Evolutionary conservation across 53 echinoderm and acorn worm genomes (phyloP).

Genomic region (Hippasteria phrygiana): DNA sequence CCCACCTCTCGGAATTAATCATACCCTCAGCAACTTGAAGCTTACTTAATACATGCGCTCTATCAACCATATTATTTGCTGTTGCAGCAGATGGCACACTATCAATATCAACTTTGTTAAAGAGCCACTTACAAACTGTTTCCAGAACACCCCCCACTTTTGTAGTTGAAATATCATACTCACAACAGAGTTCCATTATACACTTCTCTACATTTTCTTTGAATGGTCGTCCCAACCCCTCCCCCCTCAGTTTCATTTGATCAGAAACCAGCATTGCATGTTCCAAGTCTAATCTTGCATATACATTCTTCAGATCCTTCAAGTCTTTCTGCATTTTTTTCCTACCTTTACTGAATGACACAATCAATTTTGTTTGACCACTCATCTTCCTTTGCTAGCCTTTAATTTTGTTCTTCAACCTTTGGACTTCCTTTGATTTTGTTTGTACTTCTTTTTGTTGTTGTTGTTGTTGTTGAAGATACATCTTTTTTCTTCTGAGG

Average conservation of each 20-base stretch:
- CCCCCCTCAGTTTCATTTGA: conserved; percentile 12
- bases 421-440: conserved; percentile 13
- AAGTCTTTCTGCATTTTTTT: neutral
- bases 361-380: conserved; percentile 5
- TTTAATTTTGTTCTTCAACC: conserved; percentile 7
- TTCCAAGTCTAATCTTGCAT: neutral
- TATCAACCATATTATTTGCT: conserved; percentile 59
- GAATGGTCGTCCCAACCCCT: conserved; percentile 34
- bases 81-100: conserved; percentile 61
- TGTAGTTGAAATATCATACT: conserved; percentile 4
- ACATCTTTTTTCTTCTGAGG: conserved; percentile 16
- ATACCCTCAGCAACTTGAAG: conserved; percentile 59
- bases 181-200: conserved; percentile 25
- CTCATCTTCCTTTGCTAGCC: conserved; percentile 21
- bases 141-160: conserved; percentile 15
- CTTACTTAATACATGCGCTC: conserved; percentile 58
- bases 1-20: conserved; percentile 47
- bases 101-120: conserved; percentile 21
- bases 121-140: conserved; percentile 19
- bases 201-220: conserved; percentile 44
- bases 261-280: conserved; percentile 17
- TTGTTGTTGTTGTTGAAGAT: conserved; percentile 31
- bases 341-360: neutral
- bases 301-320: neutral
- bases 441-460: neutral